phyloP scores from a whole-genome alignment of 2,888 invertebrate species.

The Dysmachus trigonus region DNA sequence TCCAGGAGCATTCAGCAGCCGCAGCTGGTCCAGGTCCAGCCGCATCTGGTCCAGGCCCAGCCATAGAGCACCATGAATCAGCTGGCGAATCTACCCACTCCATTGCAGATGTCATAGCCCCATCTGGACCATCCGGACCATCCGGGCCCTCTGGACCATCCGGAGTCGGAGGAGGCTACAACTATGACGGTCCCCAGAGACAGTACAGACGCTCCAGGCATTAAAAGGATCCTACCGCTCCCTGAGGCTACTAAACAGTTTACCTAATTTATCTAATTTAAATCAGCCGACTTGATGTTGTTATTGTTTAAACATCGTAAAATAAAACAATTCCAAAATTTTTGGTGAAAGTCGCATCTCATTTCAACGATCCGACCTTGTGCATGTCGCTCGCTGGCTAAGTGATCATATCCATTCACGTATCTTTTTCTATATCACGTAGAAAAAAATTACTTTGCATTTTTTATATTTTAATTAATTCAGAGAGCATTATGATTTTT shows the following conservation, averaged over 20 bases:
- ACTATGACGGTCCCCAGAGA: background rate
- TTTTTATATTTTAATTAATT: background rate
- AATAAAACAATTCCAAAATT: constrained; percentile 15
- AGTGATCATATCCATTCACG: background rate
- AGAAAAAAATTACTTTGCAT: background rate
- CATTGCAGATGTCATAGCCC: background rate
- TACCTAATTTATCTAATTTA: constrained; percentile 11
- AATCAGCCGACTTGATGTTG: background rate
- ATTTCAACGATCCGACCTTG: constrained; percentile 8
- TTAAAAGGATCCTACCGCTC: background rate
- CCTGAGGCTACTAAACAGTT: background rate
- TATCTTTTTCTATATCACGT: background rate
- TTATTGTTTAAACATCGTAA: constrained; percentile 11
- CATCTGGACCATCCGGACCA: no score
- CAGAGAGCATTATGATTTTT: background rate
- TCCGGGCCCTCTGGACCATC: no score
- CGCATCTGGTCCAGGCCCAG: background rate
- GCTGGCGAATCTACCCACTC: background rate
- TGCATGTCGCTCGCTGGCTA: background rate
- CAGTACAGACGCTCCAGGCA: background rate
- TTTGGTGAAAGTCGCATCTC: constrained; percentile 15
- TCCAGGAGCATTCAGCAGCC: background rate
- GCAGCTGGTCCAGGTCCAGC: background rate
- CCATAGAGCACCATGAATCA: background rate
- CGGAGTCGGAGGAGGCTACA: constrained; percentile 23